Base-by-base conservation (phyloP, 2,888 invertebrate genomes). In the Clivina fossor region DNA sequence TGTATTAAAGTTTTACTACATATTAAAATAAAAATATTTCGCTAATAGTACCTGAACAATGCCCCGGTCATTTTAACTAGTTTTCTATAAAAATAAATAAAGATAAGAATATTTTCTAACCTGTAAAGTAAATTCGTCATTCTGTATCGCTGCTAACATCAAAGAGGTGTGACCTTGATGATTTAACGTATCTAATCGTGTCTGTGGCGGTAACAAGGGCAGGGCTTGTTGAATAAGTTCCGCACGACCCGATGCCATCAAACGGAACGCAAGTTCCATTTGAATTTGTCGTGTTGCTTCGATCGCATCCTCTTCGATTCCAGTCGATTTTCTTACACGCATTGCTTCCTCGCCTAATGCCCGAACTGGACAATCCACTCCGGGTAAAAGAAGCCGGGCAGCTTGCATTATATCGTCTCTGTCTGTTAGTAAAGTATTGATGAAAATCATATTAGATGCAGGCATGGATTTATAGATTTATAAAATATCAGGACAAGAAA, bases 361-460 rank as follows among this genome's bases (percentile, higher is more conserved):
- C 37, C 93, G 74, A 1, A 90, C 86, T 9, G 93, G 93, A 70
- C 91, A 93, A 74, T 93, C 93, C 0, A 93, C 90, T 15, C 92
- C 91, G 1, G 93, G 93, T 49, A 94, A 75, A 33, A 94, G 77
- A 38, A 94, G 73, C 4, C 93, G 73, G 0, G 93, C 93, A 0
- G 93, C 90, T 75, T 93, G 93, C 80, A 88, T 81, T 20, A 93
- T 84, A 70, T 93, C 93, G 68, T 93, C 92, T 43, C 86, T 84
- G 71, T 90, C 55, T 46, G 32, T 15, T 2, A 7, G 15, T 24
- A 33, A 33, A 9, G 5, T 9, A 33, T 11, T 8, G 26, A 26
- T 8, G 8, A 13, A 30, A 30, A 30, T 11, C 4, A 30, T 13
- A 30, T 7, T 26, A 7, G 9, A 26, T 26, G 26, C 26, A 7